Evolutionary conservation across 2,113 vertebrate genomes (phyloP), one percentile per base, ranked within the genome.

Genomic region (Archilochus colubris): DNA sequence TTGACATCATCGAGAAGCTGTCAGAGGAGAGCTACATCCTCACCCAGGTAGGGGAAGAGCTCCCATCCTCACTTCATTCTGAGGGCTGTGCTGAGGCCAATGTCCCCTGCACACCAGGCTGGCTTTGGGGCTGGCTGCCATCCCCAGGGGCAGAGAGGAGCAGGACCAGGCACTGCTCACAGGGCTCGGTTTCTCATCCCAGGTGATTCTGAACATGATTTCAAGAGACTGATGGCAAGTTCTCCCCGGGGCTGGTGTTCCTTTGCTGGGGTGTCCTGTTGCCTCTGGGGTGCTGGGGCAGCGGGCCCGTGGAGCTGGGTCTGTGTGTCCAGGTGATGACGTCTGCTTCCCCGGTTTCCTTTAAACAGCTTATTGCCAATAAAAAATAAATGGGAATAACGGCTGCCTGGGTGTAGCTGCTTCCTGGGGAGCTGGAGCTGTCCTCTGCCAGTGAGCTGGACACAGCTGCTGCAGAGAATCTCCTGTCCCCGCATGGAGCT

Each of bases 1-100:
- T 98, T 76, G 96, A 98, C 31, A 40, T 98, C 50, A 86, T 98
- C 12, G 98, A 98, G 94, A 97, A 93, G 72, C 89, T 98, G 54
- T 94, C 88, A 0, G 93, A 95, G 79, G 78, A 97, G 51, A 96
- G 95, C 44, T 97, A 93, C 0, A 0, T 72, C 16, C 98, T 98
- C 68, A 98, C 89, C 18, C 98, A 98, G 98, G 98, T 98, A 69
- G 62, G 12, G 14, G 36, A 30, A 28, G 38, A 44, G 28, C 18
- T 54, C 48, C 23, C 0, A 11, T 8, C 28, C 12, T 38, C 48
- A 31, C 31, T 44, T 43, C 0, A 0, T 67, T 28, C 28, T 2
- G 14, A 12, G 25, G 9, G 43, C 74, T 3, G 12, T 61, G 51
- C 51, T 2, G 5, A 28, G 27, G 22, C 7, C 1, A 67, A 31